Percentiles rank a stretch among this genome's conserved stretches.
phyloP scores from a whole-genome alignment of 1,140 invertebrate species.

The Magallana gigas region DNA sequence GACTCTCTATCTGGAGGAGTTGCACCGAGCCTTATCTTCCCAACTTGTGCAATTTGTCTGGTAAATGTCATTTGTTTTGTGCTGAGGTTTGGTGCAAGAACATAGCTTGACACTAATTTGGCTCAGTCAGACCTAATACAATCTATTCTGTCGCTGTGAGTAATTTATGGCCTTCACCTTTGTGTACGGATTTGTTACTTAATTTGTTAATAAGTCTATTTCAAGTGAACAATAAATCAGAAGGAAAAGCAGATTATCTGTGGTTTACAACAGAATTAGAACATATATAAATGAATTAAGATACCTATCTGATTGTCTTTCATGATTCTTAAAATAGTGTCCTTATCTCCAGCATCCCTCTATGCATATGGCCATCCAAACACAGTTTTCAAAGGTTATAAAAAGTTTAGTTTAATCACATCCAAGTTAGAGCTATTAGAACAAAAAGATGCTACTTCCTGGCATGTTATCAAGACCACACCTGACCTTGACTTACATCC shows the following conservation, averaged over 20 bases:
- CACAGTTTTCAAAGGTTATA: conserved; percentile 13
- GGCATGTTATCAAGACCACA: conserved; percentile 7
- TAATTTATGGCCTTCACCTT: too few species aligned
- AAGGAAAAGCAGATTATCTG: too few species aligned
- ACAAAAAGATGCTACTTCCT: neutral
- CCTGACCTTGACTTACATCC: neutral
- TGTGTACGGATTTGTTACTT: too few species aligned
- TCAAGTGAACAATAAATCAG: too few species aligned
- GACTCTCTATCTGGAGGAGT: neutral
- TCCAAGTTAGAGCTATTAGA: neutral
- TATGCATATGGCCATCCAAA: neutral
- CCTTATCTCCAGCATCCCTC: neutral
- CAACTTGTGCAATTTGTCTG: conserved; percentile 21
- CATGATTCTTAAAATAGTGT: neutral
- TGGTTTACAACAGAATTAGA: neutral
- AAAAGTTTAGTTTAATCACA: conserved; percentile 2
- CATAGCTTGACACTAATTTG: too few species aligned
- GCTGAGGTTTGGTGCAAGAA: neutral
- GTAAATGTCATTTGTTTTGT: neutral
- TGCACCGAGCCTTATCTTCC: neutral
- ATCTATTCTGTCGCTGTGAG: too few species aligned
- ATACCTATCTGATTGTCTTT: neutral
- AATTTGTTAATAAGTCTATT: too few species aligned
- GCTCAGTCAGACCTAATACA: too few species aligned
- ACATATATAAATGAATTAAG: neutral